Evolutionary conservation across 2,113 vertebrate genomes (phyloP), one percentile per base, ranked within the genome.

Genomic region (Psilopogon haemacephalus): DNA sequence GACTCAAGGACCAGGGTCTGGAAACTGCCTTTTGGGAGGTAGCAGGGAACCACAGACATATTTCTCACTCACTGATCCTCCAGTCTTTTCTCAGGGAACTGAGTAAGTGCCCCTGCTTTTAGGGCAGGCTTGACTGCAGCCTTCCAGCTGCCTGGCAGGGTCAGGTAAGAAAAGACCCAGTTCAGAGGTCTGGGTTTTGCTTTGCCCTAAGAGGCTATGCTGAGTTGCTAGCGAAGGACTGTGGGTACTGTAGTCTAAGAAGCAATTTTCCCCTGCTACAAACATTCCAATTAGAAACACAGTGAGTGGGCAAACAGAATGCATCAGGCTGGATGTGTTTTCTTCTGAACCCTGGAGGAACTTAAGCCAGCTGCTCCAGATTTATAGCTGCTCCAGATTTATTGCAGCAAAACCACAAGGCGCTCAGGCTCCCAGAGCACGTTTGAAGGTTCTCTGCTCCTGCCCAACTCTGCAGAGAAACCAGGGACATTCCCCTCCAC

Each of bases 301-400:
- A 90, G 90, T 82, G 80, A 97, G 93, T 96, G 93, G 94, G 94
- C 91, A 96, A 94, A 95, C 93, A 94, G 91, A 95, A 92, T 67
- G 82, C 77, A 91, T 74, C 85, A 94, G 82, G 69, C 91, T 94
- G 93, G 89, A 94, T 94, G 79, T 95, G 84, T 94, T 92, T 94
- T 88, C 86, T 94, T 93, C 90, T 90, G 93, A 93, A 76, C 92
- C 92, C 86, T 83, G 65, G 84, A 91, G 93, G 82, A 95, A 89
- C 87, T 96, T 94, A 70, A 92, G 85, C 82, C 93, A 94, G 93
- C 93, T 95, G 93, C 89, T 94, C 74, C 75, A 89, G 93, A 94
- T 89, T 95, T 91, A 89, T 89, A 83, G 81, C 74, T 91, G 93
- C 58, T 94, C 93, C 83, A 96, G 62, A 93, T 95, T 90, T 95